Base-by-base conservation (phyloP, 1,140 invertebrate species). In the Calosoma granatense region DNA sequence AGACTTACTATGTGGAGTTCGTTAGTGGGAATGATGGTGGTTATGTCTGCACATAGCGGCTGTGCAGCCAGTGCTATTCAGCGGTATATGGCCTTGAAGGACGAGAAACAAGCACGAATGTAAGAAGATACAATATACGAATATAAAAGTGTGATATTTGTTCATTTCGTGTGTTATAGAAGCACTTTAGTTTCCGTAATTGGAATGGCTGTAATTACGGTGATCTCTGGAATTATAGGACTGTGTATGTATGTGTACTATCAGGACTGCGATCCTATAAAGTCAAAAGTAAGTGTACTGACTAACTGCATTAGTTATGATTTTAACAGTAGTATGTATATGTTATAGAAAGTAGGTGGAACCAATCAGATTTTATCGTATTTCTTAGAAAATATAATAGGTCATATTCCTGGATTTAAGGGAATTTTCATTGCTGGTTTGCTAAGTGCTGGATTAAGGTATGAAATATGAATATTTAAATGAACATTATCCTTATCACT, bases 1-100 rank as follows among this genome's bases (percentile, higher is more conserved):
- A 77, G 90, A 17, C 89, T 93, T 65, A 87, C 88, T 1, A 75
- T 91, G 11, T 92, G 90, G 89, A 81, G 82, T 4, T 72, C 92
- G 2, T 73, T 85, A 0, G 67, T 94, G 30, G 92, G 91, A 0
- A 88, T 87, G 1, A 78, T 83, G 20, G 75, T 90, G 60, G 90
- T 88, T 60, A 91, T 87, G 86, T 71, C 90, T 1, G 80, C 86
- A 62, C 67, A 73, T 0, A 88, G 87, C 62, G 84, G 83, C 0
- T 82, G 90, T 3, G 90, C 88, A 66, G 90, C 92, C 64, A 89
- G 79, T 60, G 89, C 80, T 85, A 82, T 81, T 58, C 87, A 86
- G 63, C 70, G 83, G 47, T 86, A 85, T 65, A 68, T 86, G 3
- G 70, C 84, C 0, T 66, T 86, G 43, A 84, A 86, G 0, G 85